Evolutionary conservation across 2,113 vertebrate species (phyloP), one percentile per base, ranked within the genome.

Genomic region (Caloenas nicobarica): DNA sequence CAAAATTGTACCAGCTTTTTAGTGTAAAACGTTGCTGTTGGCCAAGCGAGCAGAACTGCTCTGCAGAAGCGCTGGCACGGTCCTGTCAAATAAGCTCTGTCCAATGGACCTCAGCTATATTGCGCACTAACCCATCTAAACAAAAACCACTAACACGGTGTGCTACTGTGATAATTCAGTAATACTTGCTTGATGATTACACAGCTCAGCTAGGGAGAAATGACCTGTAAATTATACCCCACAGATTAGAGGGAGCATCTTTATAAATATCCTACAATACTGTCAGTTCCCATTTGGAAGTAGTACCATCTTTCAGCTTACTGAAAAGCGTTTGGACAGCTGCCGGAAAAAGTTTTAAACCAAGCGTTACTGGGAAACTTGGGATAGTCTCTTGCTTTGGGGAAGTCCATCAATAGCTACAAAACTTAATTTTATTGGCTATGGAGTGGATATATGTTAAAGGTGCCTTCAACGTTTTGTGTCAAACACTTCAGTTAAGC

Each of bases 161-260:
- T 60, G 64, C 77, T 89, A 15, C 86, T 91, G 68, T 88, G 91
- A 42, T 94, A 90, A 96, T 91, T 93, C 88, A 83, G 4, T 88
- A 95, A 83, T 44, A 25, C 56, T 88, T 76, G 42, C 69, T 68
- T 68, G 62, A 69, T 91, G 89, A 83, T 95, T 86, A 83, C 81
- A 81, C 76, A 81, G 82, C 79, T 86, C 88, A 90, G 64, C 60
- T 46, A 77, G 82, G 22, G 85, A 38, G 76, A 86, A 91, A 94
- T 86, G 68, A 89, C 92, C 85, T 91, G 88, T 93, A 77, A 90
- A 96, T 96, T 76, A 85, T 48, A 70, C 79, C 33, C 18, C 36
- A n/a, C 26, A 70, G 74, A 93, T 93, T 66, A 94, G 81, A 89
- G 91, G 64, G 42, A 88, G 29, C 56, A 25, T 96, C 81, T 95